Evolutionary conservation across 2,888 invertebrate species (phyloP).

Genomic region (Polylopha cassiicola): DNA sequence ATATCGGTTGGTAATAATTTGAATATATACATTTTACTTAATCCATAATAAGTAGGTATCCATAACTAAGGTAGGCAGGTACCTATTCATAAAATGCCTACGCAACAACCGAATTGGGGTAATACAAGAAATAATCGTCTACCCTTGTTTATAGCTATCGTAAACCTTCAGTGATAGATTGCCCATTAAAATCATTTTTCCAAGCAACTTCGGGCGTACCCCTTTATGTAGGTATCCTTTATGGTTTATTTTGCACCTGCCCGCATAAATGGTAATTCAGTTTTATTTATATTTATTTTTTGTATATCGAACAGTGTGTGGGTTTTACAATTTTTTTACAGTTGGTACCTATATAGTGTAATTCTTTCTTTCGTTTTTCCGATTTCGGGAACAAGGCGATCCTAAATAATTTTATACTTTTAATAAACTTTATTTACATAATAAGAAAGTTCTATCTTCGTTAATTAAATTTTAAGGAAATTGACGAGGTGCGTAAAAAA

Average conservation of each 20-base stretch:
- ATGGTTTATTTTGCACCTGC: slow-evolving; percentile 18
- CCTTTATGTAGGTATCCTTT: slow-evolving; percentile 22
- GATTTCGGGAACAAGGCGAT: no score
- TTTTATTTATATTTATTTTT: slow-evolving; percentile 14
- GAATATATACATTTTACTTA: no score
- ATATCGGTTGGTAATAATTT: no score
- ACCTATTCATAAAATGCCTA: slow-evolving; percentile 9
- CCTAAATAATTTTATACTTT: no score
- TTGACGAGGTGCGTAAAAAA: slow-evolving; percentile 32
- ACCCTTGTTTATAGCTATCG: slow-evolving; percentile 20
- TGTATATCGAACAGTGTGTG: slow-evolving; percentile 5
- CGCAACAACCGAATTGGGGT: slow-evolving; percentile 3
- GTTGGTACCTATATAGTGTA: no score
- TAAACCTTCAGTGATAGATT: slow-evolving; percentile 29
- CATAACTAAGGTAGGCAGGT: no score
- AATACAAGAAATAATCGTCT: slow-evolving; percentile 14
- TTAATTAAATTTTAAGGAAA: slow-evolving; percentile 34
- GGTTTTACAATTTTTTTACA: no score
- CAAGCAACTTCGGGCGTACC: slow-evolving; percentile 25
- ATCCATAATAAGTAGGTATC: no score
- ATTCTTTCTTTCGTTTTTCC: no score
- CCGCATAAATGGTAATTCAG: slow-evolving; percentile 16
- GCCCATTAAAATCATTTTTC: slow-evolving; percentile 34
- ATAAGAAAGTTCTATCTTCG: slow-evolving; percentile 8
- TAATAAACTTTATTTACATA: no score